Percentiles rank a stretch among this genome's conserved stretches.
Conservation (phyloP, 2,797 vertebrate species). For the Glossophaga mutica region DNA sequence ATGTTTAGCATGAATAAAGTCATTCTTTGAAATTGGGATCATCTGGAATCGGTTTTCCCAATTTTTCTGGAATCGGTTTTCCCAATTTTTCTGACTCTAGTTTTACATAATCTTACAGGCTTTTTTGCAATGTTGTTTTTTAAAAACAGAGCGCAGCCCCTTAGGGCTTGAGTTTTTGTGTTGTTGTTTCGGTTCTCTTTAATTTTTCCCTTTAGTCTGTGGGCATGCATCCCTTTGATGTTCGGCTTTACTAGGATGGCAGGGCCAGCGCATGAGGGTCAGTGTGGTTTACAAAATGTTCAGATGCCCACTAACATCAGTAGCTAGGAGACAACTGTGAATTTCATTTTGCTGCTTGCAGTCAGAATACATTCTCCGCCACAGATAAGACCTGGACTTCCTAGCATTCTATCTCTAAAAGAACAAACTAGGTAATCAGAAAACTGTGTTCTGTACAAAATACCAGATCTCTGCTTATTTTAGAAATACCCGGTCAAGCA, state of each 20-base stretch:
- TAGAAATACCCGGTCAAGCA: neutral
- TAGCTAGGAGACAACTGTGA: slow-evolving; percentile 50
- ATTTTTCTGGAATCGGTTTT: neutral
- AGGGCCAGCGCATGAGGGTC: neutral
- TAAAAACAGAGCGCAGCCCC: neutral
- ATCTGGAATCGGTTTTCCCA: neutral
- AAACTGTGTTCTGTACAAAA: neutral
- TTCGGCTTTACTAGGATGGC: neutral
- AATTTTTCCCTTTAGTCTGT: neutral
- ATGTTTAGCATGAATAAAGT: slow-evolving; percentile 27
- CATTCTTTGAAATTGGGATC: slow-evolving; percentile 51
- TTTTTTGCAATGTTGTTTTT: slow-evolving; percentile 20
- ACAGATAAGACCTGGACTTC: slow-evolving; percentile 34
- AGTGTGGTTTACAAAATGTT: slow-evolving; percentile 40
- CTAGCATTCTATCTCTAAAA: slow-evolving; percentile 4
- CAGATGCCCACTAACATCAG: slow-evolving; percentile 51
- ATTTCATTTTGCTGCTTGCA: slow-evolving; percentile 52
- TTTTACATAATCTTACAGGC: slow-evolving; percentile 19
- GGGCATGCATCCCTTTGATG: neutral
- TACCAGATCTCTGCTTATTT: neutral
- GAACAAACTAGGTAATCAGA: slow-evolving; percentile 27
- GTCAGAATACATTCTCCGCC: slow-evolving; percentile 38
- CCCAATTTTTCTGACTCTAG: neutral
- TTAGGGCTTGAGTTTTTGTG: neutral
- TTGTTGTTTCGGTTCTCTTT: neutral